Base-by-base conservation (phyloP, 1,140 invertebrate species). In the Brachionus manjavacas region DNA sequence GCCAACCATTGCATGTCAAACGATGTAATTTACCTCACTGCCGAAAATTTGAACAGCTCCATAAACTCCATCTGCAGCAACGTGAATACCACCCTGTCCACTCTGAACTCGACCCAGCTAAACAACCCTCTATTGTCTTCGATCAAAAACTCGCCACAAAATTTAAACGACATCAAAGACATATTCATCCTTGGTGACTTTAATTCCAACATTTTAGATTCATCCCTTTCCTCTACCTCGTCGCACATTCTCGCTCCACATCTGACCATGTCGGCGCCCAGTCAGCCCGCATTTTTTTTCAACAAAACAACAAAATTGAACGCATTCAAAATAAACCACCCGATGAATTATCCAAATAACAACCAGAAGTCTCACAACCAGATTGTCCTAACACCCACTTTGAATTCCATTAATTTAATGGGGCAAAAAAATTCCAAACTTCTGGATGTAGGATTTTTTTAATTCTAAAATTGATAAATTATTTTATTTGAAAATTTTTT, bases 151-250 rank as follows among this genome's bases (percentile, higher is more conserved):
- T 72, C 68, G 31, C 68, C 68, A 2, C 68, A 72, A 43, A 72
- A 72, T 41, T 72, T 72, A 39, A 72, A 72, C 20, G 72, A 76
- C 46, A 76, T 76, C 8, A 76, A 76, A 76, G 72, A 76, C 23
- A 46, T 76, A 4, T 76, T 76, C 41, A 76, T 49, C 23, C 25
- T 76, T 8, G 46, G 43, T 4, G 72, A 76, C 25, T 76, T 49
- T 11, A 76, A 76, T 49, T 49, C 72, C 8, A 72, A 72, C 20
- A 16, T 72, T 41, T 41, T 72, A 16, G 68, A 72, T 39, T 16
- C 68, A 41, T 70, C 66, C 6, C 14, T 70, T 11, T 72, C 68
- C n/a, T 72, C 68, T 11, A 11, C 68, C 12, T 72, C 68, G 4
- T 72, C 68, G 2, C 68, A 72, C n/a, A 72, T 72, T 41, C 14